phyloP scores from a whole-genome alignment of 2,113 vertebrate species.

The Brachypodius melanocephalos region DNA sequence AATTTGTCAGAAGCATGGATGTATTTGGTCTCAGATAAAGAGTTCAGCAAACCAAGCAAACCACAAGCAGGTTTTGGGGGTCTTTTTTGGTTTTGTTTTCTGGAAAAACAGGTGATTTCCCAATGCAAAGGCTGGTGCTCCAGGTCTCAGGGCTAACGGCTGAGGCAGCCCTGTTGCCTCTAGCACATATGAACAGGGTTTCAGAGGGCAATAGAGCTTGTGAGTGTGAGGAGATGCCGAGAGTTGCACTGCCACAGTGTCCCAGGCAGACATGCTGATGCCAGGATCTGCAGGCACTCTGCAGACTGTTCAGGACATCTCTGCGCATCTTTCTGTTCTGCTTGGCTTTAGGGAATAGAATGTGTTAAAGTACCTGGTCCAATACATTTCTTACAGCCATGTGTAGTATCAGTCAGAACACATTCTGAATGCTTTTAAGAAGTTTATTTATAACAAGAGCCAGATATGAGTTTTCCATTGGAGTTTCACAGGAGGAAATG shows the following conservation, averaged over 20 bases:
- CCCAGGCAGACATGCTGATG: not conserved
- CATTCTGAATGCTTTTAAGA: not conserved
- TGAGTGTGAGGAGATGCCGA: not conserved
- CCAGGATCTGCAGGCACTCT: not conserved
- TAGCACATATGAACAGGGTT: rapidly evolving
- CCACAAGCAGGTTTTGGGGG: not conserved
- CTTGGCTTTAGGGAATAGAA: not conserved
- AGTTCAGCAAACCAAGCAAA: not conserved
- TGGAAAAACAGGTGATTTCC: not conserved
- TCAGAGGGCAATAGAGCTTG: not conserved
- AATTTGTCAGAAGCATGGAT: not conserved
- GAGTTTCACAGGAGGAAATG: not conserved
- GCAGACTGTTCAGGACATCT: not conserved
- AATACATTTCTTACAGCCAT: not conserved
- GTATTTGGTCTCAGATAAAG: not conserved
- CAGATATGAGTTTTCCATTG: not conserved
- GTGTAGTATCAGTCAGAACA: not conserved
- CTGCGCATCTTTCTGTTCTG: not conserved
- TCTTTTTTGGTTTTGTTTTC: not conserved
- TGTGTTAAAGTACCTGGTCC: rapidly evolving
- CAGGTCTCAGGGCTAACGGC: not conserved
- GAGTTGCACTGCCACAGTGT: not conserved
- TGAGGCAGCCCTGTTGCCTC: not conserved
- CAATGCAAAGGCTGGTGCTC: not conserved
- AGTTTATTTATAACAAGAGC: not conserved